These are phyloP conservation scores for Cherax quadricarinatus DNA, from an alignment of 1,140 invertebrate species.

Conservation along the genomic window DNA sequence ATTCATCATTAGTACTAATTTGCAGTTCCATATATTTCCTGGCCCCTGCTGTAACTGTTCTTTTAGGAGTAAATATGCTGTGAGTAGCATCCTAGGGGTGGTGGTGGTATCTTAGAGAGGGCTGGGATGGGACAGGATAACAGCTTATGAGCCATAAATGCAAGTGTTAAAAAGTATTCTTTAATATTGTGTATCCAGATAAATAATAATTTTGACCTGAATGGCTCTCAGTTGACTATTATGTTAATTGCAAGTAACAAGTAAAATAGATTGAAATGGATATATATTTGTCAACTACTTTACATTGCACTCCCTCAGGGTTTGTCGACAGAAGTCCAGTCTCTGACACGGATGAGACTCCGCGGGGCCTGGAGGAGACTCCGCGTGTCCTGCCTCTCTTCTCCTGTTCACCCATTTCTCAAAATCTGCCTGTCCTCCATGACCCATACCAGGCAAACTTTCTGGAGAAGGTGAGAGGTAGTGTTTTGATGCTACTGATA, in stretches of 20 bases:
- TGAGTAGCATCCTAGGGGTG: too few species aligned
- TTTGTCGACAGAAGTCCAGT: slow-evolving; percentile 66
- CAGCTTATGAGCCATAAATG: too few species aligned
- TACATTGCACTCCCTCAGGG: slow-evolving; percentile 22
- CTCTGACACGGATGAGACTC: slow-evolving; percentile 53
- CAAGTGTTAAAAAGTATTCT: too few species aligned
- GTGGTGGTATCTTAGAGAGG: too few species aligned
- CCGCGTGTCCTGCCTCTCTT: slow-evolving; percentile 41
- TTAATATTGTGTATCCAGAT: too few species aligned
- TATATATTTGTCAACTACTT: not conserved
- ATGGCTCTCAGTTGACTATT: not conserved
- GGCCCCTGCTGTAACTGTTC: too few species aligned
- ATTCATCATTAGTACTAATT: too few species aligned
- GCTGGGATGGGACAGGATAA: too few species aligned
- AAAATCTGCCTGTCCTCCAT: slow-evolving; percentile 30
- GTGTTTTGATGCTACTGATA: not conserved
- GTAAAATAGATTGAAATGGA: not conserved
- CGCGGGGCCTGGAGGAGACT: not conserved
- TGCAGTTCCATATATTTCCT: too few species aligned
- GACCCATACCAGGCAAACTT: slow-evolving; percentile 57
- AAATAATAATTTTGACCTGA: too few species aligned
- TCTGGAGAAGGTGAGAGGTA: slow-evolving; percentile 50
- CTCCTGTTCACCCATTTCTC: slow-evolving; percentile 46
- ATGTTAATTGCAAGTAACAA: not conserved
- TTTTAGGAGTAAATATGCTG: too few species aligned